Conservation (phyloP, 2,888 invertebrate genomes). For the Cartodere bifasciata region DNA sequence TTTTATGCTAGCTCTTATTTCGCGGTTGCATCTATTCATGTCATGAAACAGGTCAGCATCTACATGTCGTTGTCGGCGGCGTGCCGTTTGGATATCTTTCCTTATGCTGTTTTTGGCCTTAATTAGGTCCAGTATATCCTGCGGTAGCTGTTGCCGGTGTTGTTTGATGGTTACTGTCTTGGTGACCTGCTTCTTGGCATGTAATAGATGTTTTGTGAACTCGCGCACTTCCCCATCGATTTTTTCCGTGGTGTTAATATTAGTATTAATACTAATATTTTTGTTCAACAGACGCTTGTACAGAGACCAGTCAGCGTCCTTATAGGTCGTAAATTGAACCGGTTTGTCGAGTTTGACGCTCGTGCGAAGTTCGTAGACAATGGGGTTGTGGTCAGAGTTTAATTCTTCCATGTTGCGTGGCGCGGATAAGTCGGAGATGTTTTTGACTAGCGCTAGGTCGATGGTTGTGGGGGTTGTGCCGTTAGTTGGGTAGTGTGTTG, state of each 20-base stretch:
- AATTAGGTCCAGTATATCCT: constrained; percentile 9
- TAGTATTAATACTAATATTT: constrained; percentile 7
- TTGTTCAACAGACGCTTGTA: constrained; percentile 7
- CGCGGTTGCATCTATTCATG: too few relatives aligned
- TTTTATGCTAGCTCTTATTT: too few relatives aligned
- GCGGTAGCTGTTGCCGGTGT: constrained; percentile 3
- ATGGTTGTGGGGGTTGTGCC: constrained; percentile 7
- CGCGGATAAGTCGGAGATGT: neutral
- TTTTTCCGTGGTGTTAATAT: constrained; percentile 6
- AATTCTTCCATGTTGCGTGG: constrained; percentile 5
- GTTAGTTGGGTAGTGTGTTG: too few relatives aligned
- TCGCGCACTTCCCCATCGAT: constrained; percentile 9
- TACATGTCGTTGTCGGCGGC: too few relatives aligned
- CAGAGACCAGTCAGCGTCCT: constrained; percentile 10
- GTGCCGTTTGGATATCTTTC: too few relatives aligned
- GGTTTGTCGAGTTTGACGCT: neutral
- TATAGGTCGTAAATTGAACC: constrained; percentile 6
- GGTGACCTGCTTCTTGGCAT: constrained; percentile 4
- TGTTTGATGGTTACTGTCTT: neutral
- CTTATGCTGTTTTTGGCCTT: constrained; percentile 11
- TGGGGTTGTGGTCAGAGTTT: constrained; percentile 9
- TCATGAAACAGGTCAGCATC: too few relatives aligned
- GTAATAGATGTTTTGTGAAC: constrained; percentile 5
- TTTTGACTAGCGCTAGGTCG: constrained; percentile 6
- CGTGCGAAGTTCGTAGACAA: constrained; percentile 1